Percentiles rank a stretch among this genome's conserved stretches.
These are phyloP conservation scores for Hydrophis major DNA, from an alignment of 2,797 vertebrate genomes.

Conservation along the genomic window DNA sequence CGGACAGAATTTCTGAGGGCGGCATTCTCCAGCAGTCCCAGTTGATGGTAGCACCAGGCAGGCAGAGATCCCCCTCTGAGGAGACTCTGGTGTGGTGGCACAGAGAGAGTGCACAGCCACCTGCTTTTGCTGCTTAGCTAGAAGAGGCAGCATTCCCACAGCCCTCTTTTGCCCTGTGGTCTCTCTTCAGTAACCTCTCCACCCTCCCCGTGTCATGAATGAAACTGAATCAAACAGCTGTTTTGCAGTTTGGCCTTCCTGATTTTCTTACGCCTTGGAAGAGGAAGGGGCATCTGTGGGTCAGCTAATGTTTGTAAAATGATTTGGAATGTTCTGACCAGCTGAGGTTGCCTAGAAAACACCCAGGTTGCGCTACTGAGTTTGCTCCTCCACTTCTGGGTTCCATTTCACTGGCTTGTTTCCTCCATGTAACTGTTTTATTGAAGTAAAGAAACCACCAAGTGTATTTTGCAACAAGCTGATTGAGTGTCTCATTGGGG, in stretches of 20 bases:
- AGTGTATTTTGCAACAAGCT: background rate
- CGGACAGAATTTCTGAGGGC: too few species aligned
- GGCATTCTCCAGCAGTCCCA: background rate
- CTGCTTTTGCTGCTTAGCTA: slow-evolving; percentile 51
- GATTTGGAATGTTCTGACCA: background rate
- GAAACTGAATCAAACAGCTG: slow-evolving; percentile 62
- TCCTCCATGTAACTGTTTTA: background rate
- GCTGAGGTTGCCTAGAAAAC: slow-evolving; percentile 7
- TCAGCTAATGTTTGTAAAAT: too few species aligned
- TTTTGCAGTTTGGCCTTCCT: slow-evolving; percentile 59
- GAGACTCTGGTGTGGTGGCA: background rate
- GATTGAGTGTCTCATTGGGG: background rate
- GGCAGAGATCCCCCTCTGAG: too few species aligned
- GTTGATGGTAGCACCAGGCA: too few species aligned
- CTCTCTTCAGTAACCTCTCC: slow-evolving; percentile 64
- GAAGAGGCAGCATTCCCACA: slow-evolving; percentile 53
- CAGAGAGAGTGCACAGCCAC: slow-evolving; percentile 35
- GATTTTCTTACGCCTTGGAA: slow-evolving; percentile 33
- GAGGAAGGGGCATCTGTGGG: background rate
- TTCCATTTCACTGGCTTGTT: background rate
- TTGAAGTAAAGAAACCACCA: background rate
- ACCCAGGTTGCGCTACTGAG: background rate
- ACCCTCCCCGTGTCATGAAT: slow-evolving; percentile 53
- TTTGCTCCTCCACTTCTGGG: background rate
- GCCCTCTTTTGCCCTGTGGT: slow-evolving; percentile 58